These are phyloP conservation scores for Danio jaintianensis DNA, from an alignment of 2,797 vertebrate genomes.

Conservation along the genomic window DNA sequence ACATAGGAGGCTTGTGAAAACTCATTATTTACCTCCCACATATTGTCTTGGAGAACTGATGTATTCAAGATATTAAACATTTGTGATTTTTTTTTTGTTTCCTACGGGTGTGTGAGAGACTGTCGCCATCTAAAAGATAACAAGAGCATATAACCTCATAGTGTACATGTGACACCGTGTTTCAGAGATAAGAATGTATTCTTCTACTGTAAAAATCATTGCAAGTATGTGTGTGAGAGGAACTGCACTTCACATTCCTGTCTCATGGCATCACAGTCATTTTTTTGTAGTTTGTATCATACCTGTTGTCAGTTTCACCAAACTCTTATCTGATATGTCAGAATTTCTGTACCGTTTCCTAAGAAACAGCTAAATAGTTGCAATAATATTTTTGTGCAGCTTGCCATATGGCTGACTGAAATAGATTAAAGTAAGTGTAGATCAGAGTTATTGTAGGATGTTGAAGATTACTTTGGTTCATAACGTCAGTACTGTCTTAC, in stretches of 20 bases:
- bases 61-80: background rate
- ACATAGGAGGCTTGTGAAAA: background rate
- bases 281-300: conserved; percentile 1
- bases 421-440: background rate
- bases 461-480: background rate
- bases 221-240: background rate
- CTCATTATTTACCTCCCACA: background rate
- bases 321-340: background rate
- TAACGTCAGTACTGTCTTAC: background rate
- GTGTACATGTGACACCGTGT: background rate
- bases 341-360: background rate
- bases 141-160: background rate
- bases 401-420: background rate
- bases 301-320: conserved; percentile 6
- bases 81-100: background rate
- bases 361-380: conserved; percentile 1
- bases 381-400: background rate
- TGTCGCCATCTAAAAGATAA: conserved; percentile 31
- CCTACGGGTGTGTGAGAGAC: conserved; percentile 22
- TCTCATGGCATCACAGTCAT: conserved; percentile 7
- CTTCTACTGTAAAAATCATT: conserved; percentile 3
- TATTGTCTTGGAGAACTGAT: background rate
- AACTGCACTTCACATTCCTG: conserved; percentile 16
- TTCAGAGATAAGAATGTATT: conserved; percentile 14
- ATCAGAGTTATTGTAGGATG: background rate